These are phyloP conservation scores for Pocillopora grandis DNA, from an alignment of 92 coral and sea anemone species.

Conservation along the genomic window DNA sequence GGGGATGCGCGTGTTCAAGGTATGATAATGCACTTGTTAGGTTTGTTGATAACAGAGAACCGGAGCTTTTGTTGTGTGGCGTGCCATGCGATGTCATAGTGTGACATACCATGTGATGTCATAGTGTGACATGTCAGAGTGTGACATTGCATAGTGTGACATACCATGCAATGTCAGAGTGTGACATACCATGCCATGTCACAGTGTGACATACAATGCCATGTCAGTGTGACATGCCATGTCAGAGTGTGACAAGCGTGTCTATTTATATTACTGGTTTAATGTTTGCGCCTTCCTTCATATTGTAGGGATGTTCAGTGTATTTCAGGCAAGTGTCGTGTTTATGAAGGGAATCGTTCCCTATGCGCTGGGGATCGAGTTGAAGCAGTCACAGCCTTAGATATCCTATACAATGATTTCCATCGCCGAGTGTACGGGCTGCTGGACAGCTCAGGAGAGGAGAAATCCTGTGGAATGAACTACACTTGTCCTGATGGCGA, in stretches of 20 bases:
- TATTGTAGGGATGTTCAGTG: conserved; percentile 75
- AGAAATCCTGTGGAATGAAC: conserved; percentile 82
- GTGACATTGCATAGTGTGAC: too few species aligned
- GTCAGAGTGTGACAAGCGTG: too few species aligned
- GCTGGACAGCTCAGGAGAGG: conserved; percentile 70
- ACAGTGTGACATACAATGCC: too few species aligned
- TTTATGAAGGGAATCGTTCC: conserved; percentile 55
- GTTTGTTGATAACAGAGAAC: neutral
- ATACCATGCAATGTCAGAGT: too few species aligned
- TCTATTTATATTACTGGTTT: neutral
- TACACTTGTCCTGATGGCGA: conserved; percentile 95
- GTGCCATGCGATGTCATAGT: neutral
- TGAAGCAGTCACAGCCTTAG: conserved; percentile 95
- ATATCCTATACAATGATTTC: conserved; percentile 89
- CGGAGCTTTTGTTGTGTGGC: neutral
- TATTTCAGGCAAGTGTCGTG: conserved; percentile 89
- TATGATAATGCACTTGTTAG: conserved; percentile 6
- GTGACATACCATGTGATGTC: neutral
- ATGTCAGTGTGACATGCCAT: too few species aligned
- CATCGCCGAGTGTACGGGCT: conserved; percentile 85
- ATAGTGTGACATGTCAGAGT: too few species aligned
- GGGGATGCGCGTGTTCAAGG: conserved; percentile 88
- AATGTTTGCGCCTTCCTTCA: neutral
- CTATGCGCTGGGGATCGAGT: conserved; percentile 95
- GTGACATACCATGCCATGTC: too few species aligned